phyloP scores from a whole-genome alignment of 2,888 invertebrate species.

The Cactoblastis cactorum region DNA sequence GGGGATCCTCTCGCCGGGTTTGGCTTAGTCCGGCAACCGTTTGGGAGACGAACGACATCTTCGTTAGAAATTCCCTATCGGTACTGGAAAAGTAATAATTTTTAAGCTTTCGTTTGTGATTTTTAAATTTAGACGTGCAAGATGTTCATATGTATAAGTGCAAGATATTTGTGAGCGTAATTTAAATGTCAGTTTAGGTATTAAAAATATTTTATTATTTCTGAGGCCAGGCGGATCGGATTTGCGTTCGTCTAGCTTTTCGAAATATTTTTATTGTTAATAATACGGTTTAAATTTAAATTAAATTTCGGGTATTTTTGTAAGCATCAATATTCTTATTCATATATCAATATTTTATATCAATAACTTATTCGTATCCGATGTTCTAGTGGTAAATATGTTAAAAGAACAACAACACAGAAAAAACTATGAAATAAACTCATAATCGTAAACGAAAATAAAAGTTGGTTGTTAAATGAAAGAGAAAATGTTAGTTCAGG shows the following conservation, averaged over 20 bases:
- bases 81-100: slow-evolving; percentile 43
- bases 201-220: too few relatives aligned
- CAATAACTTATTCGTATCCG: too few relatives aligned
- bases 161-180: background rate
- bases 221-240: too few relatives aligned
- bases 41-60: slow-evolving; percentile 79
- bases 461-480: slow-evolving; percentile 2
- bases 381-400: too few relatives aligned
- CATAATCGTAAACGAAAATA: background rate
- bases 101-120: slow-evolving; percentile 2
- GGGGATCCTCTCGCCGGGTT: slow-evolving; percentile 55
- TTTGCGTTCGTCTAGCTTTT: too few relatives aligned
- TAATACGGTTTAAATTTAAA: too few relatives aligned
- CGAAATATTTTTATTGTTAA: too few relatives aligned
- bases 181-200: too few relatives aligned
- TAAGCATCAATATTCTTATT: too few relatives aligned
- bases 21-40: slow-evolving; percentile 76
- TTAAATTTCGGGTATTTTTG: too few relatives aligned
- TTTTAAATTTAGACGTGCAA: slow-evolving; percentile 4
- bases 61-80: slow-evolving; percentile 23
- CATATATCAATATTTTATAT: too few relatives aligned
- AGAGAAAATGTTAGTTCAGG: slow-evolving; percentile 1
- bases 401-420: too few relatives aligned
- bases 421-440: background rate
- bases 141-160: slow-evolving; percentile 12